Evolutionary conservation across 2,888 invertebrate genomes (phyloP).

Genomic region (Phyllotreta striolata): DNA sequence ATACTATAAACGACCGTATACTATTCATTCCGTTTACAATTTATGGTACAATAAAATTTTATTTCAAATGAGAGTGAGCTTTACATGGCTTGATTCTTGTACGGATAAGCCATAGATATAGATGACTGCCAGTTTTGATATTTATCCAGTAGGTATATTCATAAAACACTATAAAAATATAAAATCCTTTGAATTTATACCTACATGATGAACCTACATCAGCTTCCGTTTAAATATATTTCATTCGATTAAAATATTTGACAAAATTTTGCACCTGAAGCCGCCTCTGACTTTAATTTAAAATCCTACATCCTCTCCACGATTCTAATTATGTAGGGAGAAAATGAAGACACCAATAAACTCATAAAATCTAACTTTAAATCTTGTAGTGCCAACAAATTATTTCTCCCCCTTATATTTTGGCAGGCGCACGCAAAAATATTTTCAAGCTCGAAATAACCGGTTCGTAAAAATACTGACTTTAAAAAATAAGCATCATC

Average conservation of each 20-base stretch:
- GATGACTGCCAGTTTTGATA: too few species aligned
- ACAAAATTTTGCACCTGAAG: background rate
- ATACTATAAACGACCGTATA: background rate
- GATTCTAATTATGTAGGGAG: conserved; percentile 41
- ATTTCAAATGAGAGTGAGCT: conserved; percentile 26
- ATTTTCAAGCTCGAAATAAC: conserved; percentile 51
- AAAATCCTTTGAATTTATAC: too few species aligned
- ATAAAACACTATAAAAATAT: too few species aligned
- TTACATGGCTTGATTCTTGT: conserved; percentile 17
- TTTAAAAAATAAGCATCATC: too few species aligned
- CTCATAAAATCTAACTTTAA: conserved; percentile 51
- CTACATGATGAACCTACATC: too few species aligned
- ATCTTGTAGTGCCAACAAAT: conserved; percentile 35
- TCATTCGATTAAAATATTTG: too few species aligned
- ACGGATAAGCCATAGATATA: too few species aligned
- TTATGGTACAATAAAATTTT: conserved; percentile 46
- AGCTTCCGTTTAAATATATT: too few species aligned
- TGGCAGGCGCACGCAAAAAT: conserved; percentile 40
- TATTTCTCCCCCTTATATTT: conserved; percentile 26
- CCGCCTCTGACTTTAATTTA: conserved; percentile 15
- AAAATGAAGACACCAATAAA: conserved; percentile 54
- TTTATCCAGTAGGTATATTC: too few species aligned
- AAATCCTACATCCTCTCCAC: conserved; percentile 28
- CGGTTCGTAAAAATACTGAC: background rate
- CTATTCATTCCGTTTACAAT: conserved; percentile 34